Evolutionary conservation across 2,797 vertebrate genomes (phyloP).

Genomic region (Siniperca undulata): DNA sequence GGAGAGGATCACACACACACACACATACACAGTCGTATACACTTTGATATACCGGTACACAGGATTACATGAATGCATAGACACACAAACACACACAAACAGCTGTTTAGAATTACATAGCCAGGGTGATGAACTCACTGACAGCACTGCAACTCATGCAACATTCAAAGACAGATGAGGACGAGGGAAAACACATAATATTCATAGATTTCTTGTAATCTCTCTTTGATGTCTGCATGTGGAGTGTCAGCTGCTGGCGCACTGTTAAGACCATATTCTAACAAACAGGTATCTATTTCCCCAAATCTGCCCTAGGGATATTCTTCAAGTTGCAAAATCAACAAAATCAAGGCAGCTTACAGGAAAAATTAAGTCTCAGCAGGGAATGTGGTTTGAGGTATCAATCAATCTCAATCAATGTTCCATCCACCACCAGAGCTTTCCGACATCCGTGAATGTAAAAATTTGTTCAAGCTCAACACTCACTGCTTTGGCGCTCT

Average conservation of each 20-base stretch:
- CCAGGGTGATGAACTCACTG: slow-evolving; percentile 77
- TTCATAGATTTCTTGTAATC: slow-evolving; percentile 50
- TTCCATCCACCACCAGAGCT: background rate
- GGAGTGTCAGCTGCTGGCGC: background rate
- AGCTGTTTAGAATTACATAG: slow-evolving; percentile 80
- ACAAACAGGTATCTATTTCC: slow-evolving; percentile 45
- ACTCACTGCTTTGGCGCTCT: slow-evolving; percentile 16
- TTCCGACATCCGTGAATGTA: slow-evolving; percentile 8
- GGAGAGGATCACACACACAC: slow-evolving; percentile 51
- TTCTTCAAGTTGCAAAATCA: slow-evolving; percentile 49
- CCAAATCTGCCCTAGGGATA: background rate
- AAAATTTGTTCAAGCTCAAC: slow-evolving; percentile 6
- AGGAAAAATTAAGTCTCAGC: slow-evolving; percentile 23
- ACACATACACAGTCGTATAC: slow-evolving; percentile 15
- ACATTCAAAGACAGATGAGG: slow-evolving; percentile 65
- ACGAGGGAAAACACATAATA: slow-evolving; percentile 62
- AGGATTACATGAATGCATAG: slow-evolving; percentile 58
- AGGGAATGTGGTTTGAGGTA: slow-evolving; percentile 42
- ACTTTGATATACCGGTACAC: slow-evolving; percentile 37
- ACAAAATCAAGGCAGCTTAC: slow-evolving; percentile 27
- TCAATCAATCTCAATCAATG: slow-evolving; percentile 50
- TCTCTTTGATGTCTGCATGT: slow-evolving; percentile 40
- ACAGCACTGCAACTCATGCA: slow-evolving; percentile 72
- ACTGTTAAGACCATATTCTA: slow-evolving; percentile 2
- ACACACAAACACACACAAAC: slow-evolving; percentile 53